These are phyloP conservation scores for Psephotus haematonotus DNA, from an alignment of 2,113 vertebrate genomes.

Conservation along the genomic window DNA sequence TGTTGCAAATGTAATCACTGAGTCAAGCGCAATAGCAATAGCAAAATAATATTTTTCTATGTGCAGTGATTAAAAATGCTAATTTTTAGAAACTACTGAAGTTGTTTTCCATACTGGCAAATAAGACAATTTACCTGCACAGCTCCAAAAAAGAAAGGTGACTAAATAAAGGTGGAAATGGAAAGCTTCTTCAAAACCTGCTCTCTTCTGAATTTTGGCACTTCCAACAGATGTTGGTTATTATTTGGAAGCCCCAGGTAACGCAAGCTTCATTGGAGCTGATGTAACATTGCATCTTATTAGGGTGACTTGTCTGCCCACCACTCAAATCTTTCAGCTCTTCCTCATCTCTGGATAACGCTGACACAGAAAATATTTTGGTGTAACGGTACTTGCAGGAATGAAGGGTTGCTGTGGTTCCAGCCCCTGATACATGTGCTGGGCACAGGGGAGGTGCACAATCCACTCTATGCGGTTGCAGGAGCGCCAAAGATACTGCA, in stretches of 20 bases:
- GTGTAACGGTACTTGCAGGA: neutral
- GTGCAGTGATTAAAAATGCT: neutral
- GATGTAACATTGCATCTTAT: neutral
- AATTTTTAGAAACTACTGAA: neutral
- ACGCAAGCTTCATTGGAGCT: neutral
- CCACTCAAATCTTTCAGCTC: neutral
- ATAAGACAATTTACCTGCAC: neutral
- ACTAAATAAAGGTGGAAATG: neutral
- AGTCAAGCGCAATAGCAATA: neutral
- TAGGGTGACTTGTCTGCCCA: neutral
- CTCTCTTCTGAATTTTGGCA: neutral
- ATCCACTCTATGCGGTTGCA: neutral
- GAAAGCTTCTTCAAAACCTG: neutral
- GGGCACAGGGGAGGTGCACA: rapidly evolving
- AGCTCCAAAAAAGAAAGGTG: neutral
- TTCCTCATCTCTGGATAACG: neutral
- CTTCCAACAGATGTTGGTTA: neutral
- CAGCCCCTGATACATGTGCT: neutral
- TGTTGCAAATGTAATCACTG: neutral
- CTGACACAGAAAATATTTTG: neutral
- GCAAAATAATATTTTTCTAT: neutral
- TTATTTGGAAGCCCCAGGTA: neutral
- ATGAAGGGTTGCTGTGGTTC: neutral
- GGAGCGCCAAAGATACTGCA: neutral
- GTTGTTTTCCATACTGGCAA: neutral